Evolutionary conservation across 2,888 invertebrate species (phyloP).

Genomic region (Pyrochroa serraticornis): DNA sequence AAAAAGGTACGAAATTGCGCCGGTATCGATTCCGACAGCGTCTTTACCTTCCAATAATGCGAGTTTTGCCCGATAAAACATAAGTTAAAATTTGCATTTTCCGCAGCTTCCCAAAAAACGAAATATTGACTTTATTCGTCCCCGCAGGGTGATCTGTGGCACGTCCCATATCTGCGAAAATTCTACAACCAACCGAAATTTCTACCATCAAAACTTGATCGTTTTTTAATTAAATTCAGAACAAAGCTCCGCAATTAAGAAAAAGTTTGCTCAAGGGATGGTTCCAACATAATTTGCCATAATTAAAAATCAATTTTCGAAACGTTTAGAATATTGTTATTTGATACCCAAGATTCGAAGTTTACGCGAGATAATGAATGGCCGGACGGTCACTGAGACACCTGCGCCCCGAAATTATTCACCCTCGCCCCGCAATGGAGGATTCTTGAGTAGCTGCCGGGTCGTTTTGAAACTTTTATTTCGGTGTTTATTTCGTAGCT

Average conservation of each 20-base stretch:
- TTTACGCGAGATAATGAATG: not conserved
- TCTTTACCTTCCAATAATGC: not conserved
- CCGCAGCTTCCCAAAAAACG: not conserved
- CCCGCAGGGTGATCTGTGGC: not conserved
- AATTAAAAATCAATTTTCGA: no score
- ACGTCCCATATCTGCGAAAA: no score
- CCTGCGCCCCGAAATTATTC: not conserved
- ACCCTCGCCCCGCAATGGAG: not conserved
- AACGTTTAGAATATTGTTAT: no score
- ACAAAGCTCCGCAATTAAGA: not conserved
- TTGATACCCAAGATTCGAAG: not conserved
- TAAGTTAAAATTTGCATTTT: constrained; percentile 10
- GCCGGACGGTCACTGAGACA: constrained; percentile 1
- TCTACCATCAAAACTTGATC: no score
- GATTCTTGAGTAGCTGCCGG: no score
- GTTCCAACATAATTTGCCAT: no score
- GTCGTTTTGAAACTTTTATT: constrained; percentile 4
- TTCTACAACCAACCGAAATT: not conserved
- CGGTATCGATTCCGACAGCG: no score
- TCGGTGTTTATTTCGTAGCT: constrained; percentile 2
- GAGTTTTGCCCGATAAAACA: not conserved
- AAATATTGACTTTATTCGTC: constrained; percentile 10
- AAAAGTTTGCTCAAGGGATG: not conserved
- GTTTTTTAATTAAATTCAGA: no score
- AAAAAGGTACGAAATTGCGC: no score